Evolutionary conservation across 2,113 vertebrate genomes (phyloP).

Genomic region (Ochotona princeps): DNA sequence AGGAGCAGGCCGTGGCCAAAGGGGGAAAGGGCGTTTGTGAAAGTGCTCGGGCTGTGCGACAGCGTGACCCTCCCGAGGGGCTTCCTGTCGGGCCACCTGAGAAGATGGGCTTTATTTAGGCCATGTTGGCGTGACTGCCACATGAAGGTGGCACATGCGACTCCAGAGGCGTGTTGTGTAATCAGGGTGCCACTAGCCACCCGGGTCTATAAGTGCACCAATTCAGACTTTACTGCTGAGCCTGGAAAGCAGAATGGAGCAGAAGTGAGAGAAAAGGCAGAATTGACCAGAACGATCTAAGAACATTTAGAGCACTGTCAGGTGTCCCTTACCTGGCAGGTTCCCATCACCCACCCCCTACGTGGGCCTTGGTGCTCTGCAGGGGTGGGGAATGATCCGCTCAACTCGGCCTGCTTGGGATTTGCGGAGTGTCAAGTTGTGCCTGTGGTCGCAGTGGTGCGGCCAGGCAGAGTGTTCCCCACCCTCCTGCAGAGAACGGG

Average conservation of each 20-base stretch:
- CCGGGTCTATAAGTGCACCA: background rate
- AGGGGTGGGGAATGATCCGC: no score
- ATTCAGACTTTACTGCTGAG: conserved; percentile 10
- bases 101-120: no score
- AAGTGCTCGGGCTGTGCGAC: background rate
- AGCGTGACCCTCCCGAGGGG: conserved; percentile 21
- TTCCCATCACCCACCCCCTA: background rate
- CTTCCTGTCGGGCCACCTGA: background rate
- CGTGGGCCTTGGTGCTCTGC: background rate
- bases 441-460: no score
- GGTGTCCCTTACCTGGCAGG: background rate
- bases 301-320: background rate
- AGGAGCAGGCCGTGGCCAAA: no score
- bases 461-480: no score
- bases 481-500: background rate
- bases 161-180: background rate
- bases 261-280: conserved; percentile 1
- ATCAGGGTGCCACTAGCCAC: background rate
- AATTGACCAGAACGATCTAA: conserved; percentile 22
- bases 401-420: no score
- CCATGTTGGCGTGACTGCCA: background rate
- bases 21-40: background rate
- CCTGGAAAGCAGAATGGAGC: conserved; percentile 30
- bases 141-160: background rate
- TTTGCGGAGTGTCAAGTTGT: no score